Conservation (phyloP, 2,888 invertebrate genomes). For the Drosophila stalkeri region DNA sequence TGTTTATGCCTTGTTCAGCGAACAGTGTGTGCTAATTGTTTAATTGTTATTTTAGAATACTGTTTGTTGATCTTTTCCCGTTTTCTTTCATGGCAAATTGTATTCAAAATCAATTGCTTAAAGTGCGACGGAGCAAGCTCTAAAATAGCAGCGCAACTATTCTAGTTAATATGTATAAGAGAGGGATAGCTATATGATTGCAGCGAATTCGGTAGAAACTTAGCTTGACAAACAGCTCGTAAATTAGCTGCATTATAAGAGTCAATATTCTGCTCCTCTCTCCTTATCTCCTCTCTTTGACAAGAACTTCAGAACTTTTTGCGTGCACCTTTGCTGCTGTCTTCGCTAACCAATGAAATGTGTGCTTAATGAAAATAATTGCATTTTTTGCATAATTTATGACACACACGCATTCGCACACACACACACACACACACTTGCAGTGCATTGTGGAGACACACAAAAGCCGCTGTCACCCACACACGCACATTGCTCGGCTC, state of each 20-base stretch:
- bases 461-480: conserved; percentile 19
- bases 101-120: neutral
- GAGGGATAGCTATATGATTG: neutral
- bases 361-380: conserved; percentile 68
- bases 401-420: conserved; percentile 29
- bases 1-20: conserved; percentile 5
- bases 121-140: neutral
- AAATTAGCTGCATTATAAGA: conserved; percentile 36
- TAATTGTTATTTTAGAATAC: conserved; percentile 30
- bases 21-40: conserved; percentile 49
- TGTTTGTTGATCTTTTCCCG: neutral
- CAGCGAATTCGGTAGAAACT: neutral
- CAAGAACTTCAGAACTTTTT: conserved; percentile 11
- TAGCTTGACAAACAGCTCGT: conserved; percentile 12
- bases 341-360: conserved; percentile 25
- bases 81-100: neutral
- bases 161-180: neutral
- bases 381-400: conserved; percentile 73
- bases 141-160: neutral
- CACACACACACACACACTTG: conserved; percentile 15
- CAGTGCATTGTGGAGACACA: conserved; percentile 1
- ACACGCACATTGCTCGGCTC: conserved; percentile 26
- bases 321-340: conserved; percentile 20
- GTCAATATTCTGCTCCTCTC: conserved; percentile 13
- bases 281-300: neutral